Percentiles rank a stretch among this genome's conserved stretches.
Conservation (phyloP, 2,888 invertebrate genomes). For the Glaucopsyche alexis region DNA sequence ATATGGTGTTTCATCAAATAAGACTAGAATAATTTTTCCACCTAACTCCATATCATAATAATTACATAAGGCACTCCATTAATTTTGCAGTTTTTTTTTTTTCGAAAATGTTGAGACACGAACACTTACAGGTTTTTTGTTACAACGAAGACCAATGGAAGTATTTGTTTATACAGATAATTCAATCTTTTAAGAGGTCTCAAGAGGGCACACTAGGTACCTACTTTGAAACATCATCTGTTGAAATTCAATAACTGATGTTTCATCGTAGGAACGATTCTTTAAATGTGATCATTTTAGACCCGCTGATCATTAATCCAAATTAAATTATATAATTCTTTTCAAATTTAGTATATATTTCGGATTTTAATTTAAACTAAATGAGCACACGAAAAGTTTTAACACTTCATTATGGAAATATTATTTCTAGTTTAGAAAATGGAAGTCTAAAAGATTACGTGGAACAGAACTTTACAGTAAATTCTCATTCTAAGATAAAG, state of each 20-base stretch:
- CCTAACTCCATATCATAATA: conserved; percentile 78
- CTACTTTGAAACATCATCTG: too few species aligned
- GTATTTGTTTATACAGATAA: conserved; percentile 51
- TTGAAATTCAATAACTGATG: too few species aligned
- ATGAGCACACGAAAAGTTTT: not conserved
- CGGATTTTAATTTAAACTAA: not conserved
- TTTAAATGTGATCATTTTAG: too few species aligned
- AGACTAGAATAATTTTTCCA: conserved; percentile 78
- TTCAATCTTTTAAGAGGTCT: not conserved
- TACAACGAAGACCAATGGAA: conserved; percentile 75
- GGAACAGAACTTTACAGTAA: conserved; percentile 17
- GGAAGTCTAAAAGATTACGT: conserved; percentile 24
- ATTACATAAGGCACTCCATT: conserved; percentile 81
- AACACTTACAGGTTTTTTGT: conserved; percentile 56
- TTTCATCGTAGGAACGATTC: too few species aligned
- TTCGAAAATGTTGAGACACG: conserved; percentile 68
- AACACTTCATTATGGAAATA: conserved; percentile 8
- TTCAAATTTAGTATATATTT: conserved; percentile 3
- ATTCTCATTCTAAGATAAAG: conserved; percentile 20
- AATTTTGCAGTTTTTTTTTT: conserved; percentile 74
- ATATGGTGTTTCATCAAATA: conserved; percentile 78
- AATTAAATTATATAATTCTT: not conserved
- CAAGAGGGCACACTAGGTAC: too few species aligned
- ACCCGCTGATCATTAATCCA: not conserved
- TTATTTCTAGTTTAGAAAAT: conserved; percentile 25